phyloP scores from a whole-genome alignment of 2,113 vertebrate species.

The Siphamia tubifer region DNA sequence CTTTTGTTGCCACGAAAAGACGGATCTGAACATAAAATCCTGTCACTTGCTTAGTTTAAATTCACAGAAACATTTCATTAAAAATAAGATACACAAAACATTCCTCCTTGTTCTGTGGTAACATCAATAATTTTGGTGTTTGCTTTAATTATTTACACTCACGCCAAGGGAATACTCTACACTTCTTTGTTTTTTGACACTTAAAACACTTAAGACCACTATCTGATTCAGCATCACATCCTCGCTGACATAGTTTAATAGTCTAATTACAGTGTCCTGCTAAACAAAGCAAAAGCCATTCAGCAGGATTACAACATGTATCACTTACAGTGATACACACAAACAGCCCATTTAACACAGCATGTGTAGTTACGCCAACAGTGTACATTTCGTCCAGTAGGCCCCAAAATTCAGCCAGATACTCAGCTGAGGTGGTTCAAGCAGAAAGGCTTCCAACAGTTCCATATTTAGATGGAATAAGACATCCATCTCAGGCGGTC shows the following conservation, averaged over 20 bases:
- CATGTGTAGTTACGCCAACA: not conserved
- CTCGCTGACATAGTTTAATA: slow-evolving; percentile 1
- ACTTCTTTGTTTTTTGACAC: no score
- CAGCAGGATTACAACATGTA: slow-evolving; percentile 13
- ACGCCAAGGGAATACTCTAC: not conserved
- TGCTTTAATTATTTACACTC: not conserved
- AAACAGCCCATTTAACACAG: not conserved
- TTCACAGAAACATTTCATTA: no score
- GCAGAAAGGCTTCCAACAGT: slow-evolving; percentile 15
- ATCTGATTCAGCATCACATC: not conserved
- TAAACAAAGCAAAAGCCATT: slow-evolving; percentile 14
- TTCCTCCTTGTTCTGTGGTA: no score
- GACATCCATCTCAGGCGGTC: slow-evolving; percentile 43
- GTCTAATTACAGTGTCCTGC: slow-evolving; percentile 3
- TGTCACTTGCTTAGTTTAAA: no score
- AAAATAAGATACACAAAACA: no score
- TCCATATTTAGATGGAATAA: slow-evolving; percentile 45
- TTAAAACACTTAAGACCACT: no score
- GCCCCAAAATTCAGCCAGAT: slow-evolving; percentile 17
- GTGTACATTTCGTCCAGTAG: slow-evolving; percentile 8
- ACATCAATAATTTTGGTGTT: not conserved
- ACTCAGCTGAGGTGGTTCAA: not conserved
- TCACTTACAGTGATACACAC: not conserved
- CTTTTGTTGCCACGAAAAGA: no score
- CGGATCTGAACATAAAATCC: no score